These are phyloP conservation scores for Anolis carolinensis DNA, from an alignment of 2,113 vertebrate species.

Conservation along the genomic window DNA sequence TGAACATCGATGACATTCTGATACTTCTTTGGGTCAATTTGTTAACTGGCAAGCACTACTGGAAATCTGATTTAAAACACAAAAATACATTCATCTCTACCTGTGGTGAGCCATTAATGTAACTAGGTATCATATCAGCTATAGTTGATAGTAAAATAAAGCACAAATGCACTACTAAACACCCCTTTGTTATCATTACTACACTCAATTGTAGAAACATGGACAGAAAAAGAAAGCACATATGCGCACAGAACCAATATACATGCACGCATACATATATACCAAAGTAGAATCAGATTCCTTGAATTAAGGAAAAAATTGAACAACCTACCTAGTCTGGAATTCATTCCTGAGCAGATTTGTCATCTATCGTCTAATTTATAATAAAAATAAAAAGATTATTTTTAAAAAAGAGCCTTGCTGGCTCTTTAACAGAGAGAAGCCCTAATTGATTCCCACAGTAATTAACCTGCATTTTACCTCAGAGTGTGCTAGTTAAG, in stretches of 20 bases:
- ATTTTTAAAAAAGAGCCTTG: conserved; percentile 61
- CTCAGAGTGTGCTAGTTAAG: conserved; percentile 92
- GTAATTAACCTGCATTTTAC: conserved; percentile 96
- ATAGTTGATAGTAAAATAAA: not conserved
- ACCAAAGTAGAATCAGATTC: conserved; percentile 39
- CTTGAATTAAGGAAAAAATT: conserved; percentile 36
- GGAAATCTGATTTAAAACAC: not conserved
- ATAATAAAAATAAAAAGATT: conserved; percentile 63
- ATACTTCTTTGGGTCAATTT: not conserved
- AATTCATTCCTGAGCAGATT: conserved; percentile 61
- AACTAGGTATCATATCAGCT: not conserved
- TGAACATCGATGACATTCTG: not conserved
- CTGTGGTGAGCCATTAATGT: not conserved
- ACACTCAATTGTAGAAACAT: conserved; percentile 18
- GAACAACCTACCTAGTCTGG: conserved; percentile 46
- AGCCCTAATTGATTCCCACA: conserved; percentile 93
- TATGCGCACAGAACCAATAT: not conserved
- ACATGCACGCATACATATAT: too few relatives aligned
- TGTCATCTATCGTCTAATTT: conserved; percentile 66
- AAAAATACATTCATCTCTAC: not conserved
- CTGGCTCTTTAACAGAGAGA: conserved; percentile 82
- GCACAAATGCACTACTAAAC: not conserved
- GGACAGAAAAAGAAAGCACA: not conserved
- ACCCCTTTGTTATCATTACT: not conserved
- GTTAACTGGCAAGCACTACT: not conserved